Base-by-base conservation (phyloP, 2,888 invertebrate species). In the Hartigia nigra region DNA sequence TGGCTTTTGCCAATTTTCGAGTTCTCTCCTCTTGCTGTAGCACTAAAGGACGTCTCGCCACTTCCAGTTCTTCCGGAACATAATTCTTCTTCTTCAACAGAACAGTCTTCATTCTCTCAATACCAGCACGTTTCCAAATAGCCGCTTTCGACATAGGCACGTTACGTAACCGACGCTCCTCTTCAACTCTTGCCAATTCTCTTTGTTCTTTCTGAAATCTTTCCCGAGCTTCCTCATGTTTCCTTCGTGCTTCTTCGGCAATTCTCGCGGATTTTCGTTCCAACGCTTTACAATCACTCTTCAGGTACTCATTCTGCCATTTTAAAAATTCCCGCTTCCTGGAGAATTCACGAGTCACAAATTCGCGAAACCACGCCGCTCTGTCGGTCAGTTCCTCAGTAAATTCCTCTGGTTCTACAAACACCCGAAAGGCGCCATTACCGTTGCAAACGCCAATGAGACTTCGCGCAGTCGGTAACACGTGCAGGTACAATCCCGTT, bases 361-460 rank as follows among this genome's bases (percentile, higher is more conserved):
- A 91, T 69, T 88, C 86, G 76, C 85, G 86, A 78, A 90, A 87
- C 90, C 90, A 89, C 39, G 88, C 87, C 79, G 88, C 79, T 69
- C 88, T 86, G 69, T 82, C 84, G 5, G 79, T 75, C 34, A 82
- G 80, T 5, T 85, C 83, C 0, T 81, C 32, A 89, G 93, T 92
- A 86, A 93, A 94, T 86, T 93, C 92, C 12, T 91, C 91, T 0
- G 94, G 94, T 80, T 94, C 88, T 74, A 93, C 90, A 85, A 94
- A 94, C 91, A 95, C 93, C 83, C 94, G 92, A 78, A 95, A 94
- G 9, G 94, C 93, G 70, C 95, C 95, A 84, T 94, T 94, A 36
- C 92, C 92, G 87, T 96, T 95, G 72, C 94, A 94, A 5, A 96
- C 93, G 0, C 94, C 95, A 1, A 95, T 92, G 69, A 95, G 14